Conservation (phyloP, 2,797 vertebrate genomes). For the Trichosurus vulpecula region DNA sequence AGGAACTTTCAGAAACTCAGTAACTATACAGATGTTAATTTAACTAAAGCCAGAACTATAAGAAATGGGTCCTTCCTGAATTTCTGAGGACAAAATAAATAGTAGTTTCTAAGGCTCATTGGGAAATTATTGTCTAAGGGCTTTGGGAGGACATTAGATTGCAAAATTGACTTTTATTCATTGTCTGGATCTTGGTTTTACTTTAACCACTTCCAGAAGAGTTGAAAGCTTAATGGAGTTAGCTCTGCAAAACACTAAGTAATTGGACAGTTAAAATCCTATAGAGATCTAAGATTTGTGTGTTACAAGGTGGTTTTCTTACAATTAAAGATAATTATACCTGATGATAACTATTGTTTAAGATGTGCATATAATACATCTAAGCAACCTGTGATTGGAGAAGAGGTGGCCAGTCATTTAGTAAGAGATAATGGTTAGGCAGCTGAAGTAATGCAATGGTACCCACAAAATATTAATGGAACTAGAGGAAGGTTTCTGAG, state of each 20-base stretch:
- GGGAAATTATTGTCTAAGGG: not conserved
- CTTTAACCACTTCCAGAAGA: not conserved
- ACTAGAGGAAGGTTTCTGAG: not conserved
- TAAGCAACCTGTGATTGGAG: not conserved
- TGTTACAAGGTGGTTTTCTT: not conserved
- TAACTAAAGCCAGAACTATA: not conserved
- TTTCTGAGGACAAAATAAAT: not conserved
- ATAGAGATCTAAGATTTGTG: not conserved
- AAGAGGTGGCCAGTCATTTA: not conserved
- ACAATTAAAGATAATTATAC: not conserved
- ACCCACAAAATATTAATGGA: not conserved
- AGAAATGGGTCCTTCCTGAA: not conserved
- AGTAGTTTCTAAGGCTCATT: not conserved
- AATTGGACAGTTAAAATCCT: not conserved
- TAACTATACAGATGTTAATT: not conserved
- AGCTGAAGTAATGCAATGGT: not conserved
- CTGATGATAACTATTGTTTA: not conserved
- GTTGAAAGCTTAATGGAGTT: not conserved
- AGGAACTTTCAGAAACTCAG: not conserved
- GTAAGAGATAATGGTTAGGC: not conserved
- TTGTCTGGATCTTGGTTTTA: not conserved
- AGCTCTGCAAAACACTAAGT: not conserved
- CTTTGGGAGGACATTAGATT: not conserved
- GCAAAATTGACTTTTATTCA: not conserved
- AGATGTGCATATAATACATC: not conserved